Evolutionary conservation across 2,888 invertebrate species (phyloP).

Genomic region (Lottia scabra): DNA sequence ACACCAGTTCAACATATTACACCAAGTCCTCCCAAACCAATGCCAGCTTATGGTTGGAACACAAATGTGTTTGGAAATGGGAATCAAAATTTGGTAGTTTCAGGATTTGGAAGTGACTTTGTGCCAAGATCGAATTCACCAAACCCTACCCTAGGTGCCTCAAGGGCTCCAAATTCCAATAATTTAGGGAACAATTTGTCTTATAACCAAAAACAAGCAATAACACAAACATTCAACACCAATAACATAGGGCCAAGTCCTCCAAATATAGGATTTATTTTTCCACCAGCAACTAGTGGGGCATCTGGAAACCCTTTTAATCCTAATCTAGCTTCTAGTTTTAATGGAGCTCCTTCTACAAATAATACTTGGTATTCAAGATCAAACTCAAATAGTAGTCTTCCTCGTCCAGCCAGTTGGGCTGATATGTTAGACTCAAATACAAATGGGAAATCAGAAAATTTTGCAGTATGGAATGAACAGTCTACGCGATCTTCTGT

Average conservation of each 20-base stretch:
- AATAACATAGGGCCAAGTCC: neutral
- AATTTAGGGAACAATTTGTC: too few relatives aligned
- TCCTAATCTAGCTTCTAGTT: neutral
- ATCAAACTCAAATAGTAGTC: constrained; percentile 7
- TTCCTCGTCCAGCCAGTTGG: constrained; percentile 23
- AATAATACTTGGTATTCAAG: neutral
- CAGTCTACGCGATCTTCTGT: neutral
- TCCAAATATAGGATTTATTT: constrained; percentile 19
- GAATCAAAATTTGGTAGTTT: too few relatives aligned
- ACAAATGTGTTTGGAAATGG: constrained; percentile 24
- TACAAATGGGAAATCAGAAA: neutral
- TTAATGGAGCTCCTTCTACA: neutral
- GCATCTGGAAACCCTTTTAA: constrained; percentile 9
- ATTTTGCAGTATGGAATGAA: constrained; percentile 4
- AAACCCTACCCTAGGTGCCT: neutral
- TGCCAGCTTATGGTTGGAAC: constrained; percentile 43
- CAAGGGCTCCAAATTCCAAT: constrained; percentile 7
- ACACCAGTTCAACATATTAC: constrained; percentile 10
- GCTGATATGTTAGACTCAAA: constrained; percentile 8
- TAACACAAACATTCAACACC: constrained; percentile 1
- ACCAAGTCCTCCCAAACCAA: constrained; percentile 4
- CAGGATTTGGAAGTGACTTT: too few relatives aligned
- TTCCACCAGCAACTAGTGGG: constrained; percentile 3
- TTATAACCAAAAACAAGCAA: constrained; percentile 5
- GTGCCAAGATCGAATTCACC: too few relatives aligned